These are phyloP conservation scores for Anisognathus igniventris DNA, from an alignment of 2,797 vertebrate genomes.

Conservation along the genomic window DNA sequence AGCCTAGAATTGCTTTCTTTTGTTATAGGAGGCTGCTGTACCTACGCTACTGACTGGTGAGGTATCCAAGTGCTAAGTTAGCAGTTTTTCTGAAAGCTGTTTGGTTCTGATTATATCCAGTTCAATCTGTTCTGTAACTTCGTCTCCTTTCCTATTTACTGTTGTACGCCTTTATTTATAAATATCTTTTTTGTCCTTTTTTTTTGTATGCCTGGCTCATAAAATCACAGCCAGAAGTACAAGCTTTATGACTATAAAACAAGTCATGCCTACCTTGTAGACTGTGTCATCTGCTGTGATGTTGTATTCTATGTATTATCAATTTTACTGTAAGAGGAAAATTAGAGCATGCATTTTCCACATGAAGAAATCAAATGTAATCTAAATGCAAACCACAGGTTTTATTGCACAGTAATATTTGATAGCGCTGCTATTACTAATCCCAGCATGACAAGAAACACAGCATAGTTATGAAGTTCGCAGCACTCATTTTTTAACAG, in stretches of 20 bases:
- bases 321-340: conserved; percentile 69
- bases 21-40: conserved; percentile 40
- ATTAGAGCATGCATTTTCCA: conserved; percentile 66
- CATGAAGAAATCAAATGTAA: conserved; percentile 67
- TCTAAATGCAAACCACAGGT: conserved; percentile 68
- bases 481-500: conserved; percentile 16
- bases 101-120: conserved; percentile 46
- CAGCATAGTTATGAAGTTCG: conserved; percentile 30
- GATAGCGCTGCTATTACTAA: conserved; percentile 57
- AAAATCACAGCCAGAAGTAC: conserved; percentile 43
- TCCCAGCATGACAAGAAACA: conserved; percentile 64
- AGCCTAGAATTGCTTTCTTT: conserved; percentile 42
- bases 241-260: conserved; percentile 46
- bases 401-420: conserved; percentile 54
- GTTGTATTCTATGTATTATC: conserved; percentile 60
- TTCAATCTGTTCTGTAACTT: conserved; percentile 44
- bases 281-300: conserved; percentile 47
- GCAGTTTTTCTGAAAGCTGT: conserved; percentile 46
- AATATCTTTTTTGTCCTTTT: conserved; percentile 2
- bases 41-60: conserved; percentile 9
- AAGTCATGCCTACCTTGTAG: conserved; percentile 52
- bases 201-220: conserved; percentile 40
- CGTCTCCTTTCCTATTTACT: conserved; percentile 21
- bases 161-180: conserved; percentile 28
- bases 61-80: conserved; percentile 46